Evolutionary conservation across 1,140 invertebrate genomes (phyloP).

Genomic region (Drosophila jambulina): DNA sequence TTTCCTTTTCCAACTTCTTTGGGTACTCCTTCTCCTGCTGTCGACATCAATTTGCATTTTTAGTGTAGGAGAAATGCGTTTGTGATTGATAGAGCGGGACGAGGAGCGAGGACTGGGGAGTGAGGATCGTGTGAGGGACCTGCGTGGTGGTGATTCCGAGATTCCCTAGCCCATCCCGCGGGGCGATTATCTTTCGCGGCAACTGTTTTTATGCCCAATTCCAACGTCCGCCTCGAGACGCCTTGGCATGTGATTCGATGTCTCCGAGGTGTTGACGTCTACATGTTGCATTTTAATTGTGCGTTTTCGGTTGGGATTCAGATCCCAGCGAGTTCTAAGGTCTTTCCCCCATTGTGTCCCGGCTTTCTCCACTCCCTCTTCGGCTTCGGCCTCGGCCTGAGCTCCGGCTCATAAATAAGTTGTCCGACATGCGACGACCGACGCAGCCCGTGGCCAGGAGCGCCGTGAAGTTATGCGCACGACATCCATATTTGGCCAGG

Average conservation of each 20-base stretch:
- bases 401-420: conserved; percentile 72
- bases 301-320: conserved; percentile 46
- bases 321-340: conserved; percentile 31
- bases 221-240: conserved; percentile 79
- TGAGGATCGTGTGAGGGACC: conserved; percentile 25
- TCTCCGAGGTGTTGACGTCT: conserved; percentile 73
- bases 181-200: conserved; percentile 75
- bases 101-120: not conserved
- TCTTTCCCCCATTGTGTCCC: conserved; percentile 6
- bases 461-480: conserved; percentile 76
- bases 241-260: conserved; percentile 73
- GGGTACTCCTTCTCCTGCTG: not conserved
- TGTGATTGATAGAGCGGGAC: conserved; percentile 65
- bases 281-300: conserved; percentile 82
- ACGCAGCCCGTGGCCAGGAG: conserved; percentile 47
- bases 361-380: conserved; percentile 17
- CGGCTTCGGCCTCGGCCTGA: not conserved
- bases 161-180: conserved; percentile 46
- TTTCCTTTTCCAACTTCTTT: conserved; percentile 27
- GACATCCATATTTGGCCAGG: conserved; percentile 69
- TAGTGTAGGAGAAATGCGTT: conserved; percentile 73
- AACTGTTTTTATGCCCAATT: conserved; percentile 79
- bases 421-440: conserved; percentile 70
- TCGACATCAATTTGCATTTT: conserved; percentile 77
- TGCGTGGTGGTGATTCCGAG: conserved; percentile 23